Evolutionary conservation across 2,797 vertebrate genomes (phyloP).

Genomic region (Hemitrygon akajei): DNA sequence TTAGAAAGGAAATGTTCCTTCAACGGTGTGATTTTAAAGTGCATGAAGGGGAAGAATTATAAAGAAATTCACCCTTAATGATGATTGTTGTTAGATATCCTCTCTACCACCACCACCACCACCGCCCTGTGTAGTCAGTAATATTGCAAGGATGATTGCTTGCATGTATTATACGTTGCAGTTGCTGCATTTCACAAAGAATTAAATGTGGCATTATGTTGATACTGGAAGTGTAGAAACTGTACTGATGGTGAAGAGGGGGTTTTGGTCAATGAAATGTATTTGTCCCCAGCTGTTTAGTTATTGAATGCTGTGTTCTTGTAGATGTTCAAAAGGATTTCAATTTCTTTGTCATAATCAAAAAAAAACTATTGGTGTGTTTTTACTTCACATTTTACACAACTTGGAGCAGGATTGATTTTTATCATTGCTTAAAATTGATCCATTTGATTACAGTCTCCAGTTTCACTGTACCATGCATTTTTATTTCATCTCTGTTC

Average conservation of each 20-base stretch:
- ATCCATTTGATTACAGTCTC: neutral
- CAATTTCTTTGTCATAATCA: neutral
- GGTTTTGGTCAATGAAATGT: neutral
- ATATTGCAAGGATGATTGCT: neutral
- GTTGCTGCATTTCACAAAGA: neutral
- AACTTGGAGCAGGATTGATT: neutral
- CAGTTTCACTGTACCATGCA: neutral
- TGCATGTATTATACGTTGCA: neutral
- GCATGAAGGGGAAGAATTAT: neutral
- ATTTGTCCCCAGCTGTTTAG: neutral
- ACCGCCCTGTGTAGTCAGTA: neutral
- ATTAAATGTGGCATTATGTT: neutral
- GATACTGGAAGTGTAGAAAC: neutral
- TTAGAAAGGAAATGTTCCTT: neutral
- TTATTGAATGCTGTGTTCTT: neutral
- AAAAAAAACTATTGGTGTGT: neutral
- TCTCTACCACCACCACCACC: neutral
- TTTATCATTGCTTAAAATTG: neutral
- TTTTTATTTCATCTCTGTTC: constrained; percentile 12
- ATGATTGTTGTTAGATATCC: neutral
- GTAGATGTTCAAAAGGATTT: neutral
- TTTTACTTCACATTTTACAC: neutral
- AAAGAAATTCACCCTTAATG: neutral
- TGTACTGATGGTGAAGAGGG: neutral
- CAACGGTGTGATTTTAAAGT: neutral